Conservation (phyloP, 2,888 invertebrate species). For the Cyclophora punctaria region DNA sequence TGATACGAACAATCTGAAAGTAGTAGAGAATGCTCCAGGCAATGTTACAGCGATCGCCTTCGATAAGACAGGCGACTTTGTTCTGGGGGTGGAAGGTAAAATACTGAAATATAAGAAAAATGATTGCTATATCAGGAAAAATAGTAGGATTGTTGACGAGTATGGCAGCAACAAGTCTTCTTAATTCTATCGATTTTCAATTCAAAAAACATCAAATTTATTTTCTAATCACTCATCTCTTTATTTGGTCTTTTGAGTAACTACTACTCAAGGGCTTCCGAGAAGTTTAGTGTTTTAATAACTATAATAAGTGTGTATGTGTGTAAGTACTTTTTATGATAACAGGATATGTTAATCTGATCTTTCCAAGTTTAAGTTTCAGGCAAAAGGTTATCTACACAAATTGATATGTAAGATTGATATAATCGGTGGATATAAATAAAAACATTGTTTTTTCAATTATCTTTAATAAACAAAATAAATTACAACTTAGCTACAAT, state of each 20-base stretch:
- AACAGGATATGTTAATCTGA: too few relatives aligned
- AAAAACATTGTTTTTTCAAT: slow-evolving; percentile 7
- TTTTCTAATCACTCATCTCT: too few relatives aligned
- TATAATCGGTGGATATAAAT: not conserved
- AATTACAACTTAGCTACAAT: slow-evolving; percentile 17
- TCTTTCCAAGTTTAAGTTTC: too few relatives aligned
- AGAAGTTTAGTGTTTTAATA: too few relatives aligned
- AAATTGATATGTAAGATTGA: too few relatives aligned
- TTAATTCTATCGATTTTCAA: too few relatives aligned
- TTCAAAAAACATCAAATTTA: too few relatives aligned
- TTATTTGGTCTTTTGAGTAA: slow-evolving; percentile 2
- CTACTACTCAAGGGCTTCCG: too few relatives aligned
- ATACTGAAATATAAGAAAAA: slow-evolving; percentile 46
- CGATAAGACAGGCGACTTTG: slow-evolving; percentile 42
- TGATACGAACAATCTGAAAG: slow-evolving; percentile 38
- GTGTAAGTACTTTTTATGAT: too few relatives aligned
- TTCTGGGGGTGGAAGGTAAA: slow-evolving; percentile 45
- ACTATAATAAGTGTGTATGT: too few relatives aligned
- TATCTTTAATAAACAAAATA: slow-evolving; percentile 32
- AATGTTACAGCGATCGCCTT: slow-evolving; percentile 55
- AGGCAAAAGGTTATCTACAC: too few relatives aligned
- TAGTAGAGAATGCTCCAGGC: slow-evolving; percentile 39
- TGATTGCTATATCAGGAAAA: slow-evolving; percentile 32
- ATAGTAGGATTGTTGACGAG: slow-evolving; percentile 14
- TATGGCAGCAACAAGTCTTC: not conserved